Base-by-base conservation (phyloP, 1,140 invertebrate species). In the Gonioctena quinquepunctata region DNA sequence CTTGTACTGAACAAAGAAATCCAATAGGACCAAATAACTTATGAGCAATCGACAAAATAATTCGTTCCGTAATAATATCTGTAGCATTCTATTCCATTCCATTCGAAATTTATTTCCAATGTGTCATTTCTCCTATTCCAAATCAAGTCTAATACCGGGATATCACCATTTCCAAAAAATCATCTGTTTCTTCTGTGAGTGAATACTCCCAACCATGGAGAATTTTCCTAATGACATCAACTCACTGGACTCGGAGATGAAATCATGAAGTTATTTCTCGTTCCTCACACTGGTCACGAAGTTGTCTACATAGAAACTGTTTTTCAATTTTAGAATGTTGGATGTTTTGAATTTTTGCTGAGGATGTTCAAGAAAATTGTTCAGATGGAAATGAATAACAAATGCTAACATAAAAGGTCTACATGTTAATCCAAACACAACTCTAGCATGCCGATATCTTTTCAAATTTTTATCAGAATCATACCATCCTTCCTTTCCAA, bases 401-500 rank as follows among this genome's bases (percentile, higher is more conserved):
- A 69, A 61, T 16, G 42, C 69, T 33, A 73, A 48, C 33, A 70
- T 23, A 68, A 72, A 73, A 4, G 70, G 69, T 52, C 78, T 83
- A 22, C 66, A 63, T n/a, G 25, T 71, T 13, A 70, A 56, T 8
- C 72, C 78, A 67, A 77, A 84, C 6, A 75, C 81, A 16, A 80
- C 80, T 16, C 82, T 56, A 11, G 60, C 57, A 61, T 83, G 79
- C 3, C 79, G 64, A 66, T 75, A 83, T 22, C 75, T 28, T 49
- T 28, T 72, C 28, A 23, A 42, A 18, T 26, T 61, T 11, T 65
- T 65, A 33, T 70, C 16, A 48, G 61, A 70, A 56, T 63, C 1
- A 70, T 64, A 64, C 81, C 83, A 84, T 4, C 83, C 42, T 66
- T 83, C 83, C 18, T 76, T 57, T 0, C 83, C 21, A 68, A 71